phyloP scores from a whole-genome alignment of 2,113 vertebrate genomes.

The Proteles cristata region DNA sequence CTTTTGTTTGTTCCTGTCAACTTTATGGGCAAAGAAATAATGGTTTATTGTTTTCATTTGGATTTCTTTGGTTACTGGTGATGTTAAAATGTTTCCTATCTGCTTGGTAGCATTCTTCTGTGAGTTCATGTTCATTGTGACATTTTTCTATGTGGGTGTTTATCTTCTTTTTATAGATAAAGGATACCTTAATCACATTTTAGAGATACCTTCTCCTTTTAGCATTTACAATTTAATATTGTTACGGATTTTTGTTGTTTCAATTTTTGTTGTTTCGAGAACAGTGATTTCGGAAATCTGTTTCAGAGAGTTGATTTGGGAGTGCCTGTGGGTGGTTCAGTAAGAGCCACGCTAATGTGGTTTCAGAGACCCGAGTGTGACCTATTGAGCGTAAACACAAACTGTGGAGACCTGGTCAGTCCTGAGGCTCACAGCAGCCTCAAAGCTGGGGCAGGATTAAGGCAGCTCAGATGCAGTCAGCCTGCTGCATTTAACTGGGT shows the following conservation, averaged over 20 bases:
- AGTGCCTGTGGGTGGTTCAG: neutral
- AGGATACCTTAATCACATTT: neutral
- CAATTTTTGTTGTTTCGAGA: neutral
- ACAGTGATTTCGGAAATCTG: neutral
- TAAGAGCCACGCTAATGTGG: neutral
- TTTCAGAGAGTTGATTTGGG: neutral
- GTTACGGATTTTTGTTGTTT: neutral
- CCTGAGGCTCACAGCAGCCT: neutral
- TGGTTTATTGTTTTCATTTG: neutral
- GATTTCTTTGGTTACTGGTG: neutral
- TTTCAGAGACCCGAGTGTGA: neutral
- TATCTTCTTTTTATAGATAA: slow-evolving; percentile 21
- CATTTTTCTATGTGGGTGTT: neutral
- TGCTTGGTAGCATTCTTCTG: neutral
- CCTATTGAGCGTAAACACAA: neutral
- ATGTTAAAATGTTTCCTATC: neutral
- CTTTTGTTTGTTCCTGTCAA: neutral
- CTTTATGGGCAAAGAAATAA: slow-evolving; percentile 26
- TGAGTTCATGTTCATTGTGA: neutral
- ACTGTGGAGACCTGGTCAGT: neutral
- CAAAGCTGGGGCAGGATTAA: slow-evolving; percentile 34
- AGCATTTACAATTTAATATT: neutral
- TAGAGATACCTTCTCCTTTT: neutral
- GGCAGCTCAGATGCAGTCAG: slow-evolving; percentile 13
- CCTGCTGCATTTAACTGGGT: slow-evolving; percentile 78